Conservation (phyloP, 2,113 vertebrate genomes). For the Boleophthalmus pectinirostris region DNA sequence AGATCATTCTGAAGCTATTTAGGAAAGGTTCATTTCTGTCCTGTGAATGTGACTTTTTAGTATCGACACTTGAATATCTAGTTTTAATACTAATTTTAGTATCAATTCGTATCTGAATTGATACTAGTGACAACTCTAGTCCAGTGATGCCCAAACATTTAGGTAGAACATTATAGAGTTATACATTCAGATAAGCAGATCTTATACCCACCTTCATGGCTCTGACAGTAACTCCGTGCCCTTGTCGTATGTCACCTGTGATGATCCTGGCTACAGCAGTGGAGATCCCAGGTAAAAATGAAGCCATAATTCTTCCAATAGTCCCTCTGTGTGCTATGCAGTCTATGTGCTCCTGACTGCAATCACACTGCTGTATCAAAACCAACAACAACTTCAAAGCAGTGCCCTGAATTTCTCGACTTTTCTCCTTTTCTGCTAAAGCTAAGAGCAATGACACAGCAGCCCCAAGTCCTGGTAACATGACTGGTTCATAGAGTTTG, state of each 20-base stretch:
- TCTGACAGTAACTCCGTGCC: conserved; percentile 77
- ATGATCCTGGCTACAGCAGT: conserved; percentile 79
- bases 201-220: conserved; percentile 75
- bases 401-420: conserved; percentile 79
- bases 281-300: conserved; percentile 92
- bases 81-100: no score
- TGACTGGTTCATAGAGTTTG: conserved; percentile 80
- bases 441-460: conserved; percentile 85
- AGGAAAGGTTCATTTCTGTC: no score
- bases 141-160: no score
- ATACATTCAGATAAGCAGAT: neutral
- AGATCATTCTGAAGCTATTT: no score
- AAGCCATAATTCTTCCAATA: conserved; percentile 83
- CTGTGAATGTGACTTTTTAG: no score
- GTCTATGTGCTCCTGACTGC: conserved; percentile 68
- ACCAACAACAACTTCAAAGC: conserved; percentile 84
- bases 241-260: conserved; percentile 87
- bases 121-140: no score
- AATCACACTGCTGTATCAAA: conserved; percentile 84
- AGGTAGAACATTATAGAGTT: neutral
- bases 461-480: conserved; percentile 87
- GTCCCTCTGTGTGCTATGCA: conserved; percentile 48
- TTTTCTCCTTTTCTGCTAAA: conserved; percentile 84
- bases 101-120: no score
- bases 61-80: no score